Evolutionary conservation across 1,140 invertebrate species (phyloP).

Genomic region (Zaprionus africanus): DNA sequence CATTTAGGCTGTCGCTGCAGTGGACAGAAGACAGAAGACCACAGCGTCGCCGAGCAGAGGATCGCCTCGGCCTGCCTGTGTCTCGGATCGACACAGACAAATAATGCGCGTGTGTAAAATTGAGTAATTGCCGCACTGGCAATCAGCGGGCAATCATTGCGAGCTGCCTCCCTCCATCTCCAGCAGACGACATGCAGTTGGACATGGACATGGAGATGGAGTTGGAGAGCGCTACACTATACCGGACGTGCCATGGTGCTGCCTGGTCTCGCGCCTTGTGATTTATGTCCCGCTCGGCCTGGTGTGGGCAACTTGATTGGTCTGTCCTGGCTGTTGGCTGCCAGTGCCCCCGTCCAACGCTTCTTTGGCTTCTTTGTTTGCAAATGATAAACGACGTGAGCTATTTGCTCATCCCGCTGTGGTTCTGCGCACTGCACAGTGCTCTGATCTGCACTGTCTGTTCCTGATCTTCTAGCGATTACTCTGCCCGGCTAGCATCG

Average conservation of each 20-base stretch:
- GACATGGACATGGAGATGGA: constrained; percentile 19
- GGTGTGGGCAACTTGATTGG: constrained; percentile 73
- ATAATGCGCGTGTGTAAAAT: constrained; percentile 83
- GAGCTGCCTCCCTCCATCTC: constrained; percentile 28
- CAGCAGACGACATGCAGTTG: constrained; percentile 4
- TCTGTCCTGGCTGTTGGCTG: constrained; percentile 41
- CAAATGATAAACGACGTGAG: constrained; percentile 80
- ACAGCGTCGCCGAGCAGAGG: constrained; percentile 1
- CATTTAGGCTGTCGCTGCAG: constrained; percentile 67
- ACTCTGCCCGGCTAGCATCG: constrained; percentile 57
- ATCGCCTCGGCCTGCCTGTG: constrained; percentile 5
- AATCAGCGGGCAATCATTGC: constrained; percentile 82
- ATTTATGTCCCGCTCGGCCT: constrained; percentile 72
- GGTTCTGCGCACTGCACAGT: too few relatives aligned
- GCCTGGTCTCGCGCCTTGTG: constrained; percentile 69
- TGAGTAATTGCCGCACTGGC: constrained; percentile 80
- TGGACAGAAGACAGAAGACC: constrained; percentile 15
- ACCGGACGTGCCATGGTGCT: constrained; percentile 51
- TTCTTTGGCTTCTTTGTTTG: constrained; percentile 74
- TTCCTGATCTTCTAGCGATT: constrained; percentile 53
- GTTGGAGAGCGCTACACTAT: background rate
- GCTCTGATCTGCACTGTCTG: constrained; percentile 37
- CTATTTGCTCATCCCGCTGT: constrained; percentile 61
- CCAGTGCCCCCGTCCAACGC: constrained; percentile 41
- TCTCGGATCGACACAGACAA: constrained; percentile 76